These are phyloP conservation scores for Aricia artaxerxes DNA, from an alignment of 2,888 invertebrate species.

Conservation along the genomic window DNA sequence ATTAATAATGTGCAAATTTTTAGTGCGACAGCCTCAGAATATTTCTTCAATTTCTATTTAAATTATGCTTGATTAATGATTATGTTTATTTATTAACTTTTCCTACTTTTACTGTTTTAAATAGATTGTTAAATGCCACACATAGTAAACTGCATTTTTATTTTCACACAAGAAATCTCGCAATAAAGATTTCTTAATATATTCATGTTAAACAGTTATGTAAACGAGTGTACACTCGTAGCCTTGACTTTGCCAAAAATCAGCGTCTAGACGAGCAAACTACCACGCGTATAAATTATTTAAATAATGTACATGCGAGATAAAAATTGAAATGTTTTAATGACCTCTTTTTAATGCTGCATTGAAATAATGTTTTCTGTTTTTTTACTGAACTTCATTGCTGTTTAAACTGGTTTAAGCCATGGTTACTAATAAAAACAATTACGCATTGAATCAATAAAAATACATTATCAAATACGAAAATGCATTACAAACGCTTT, in stretches of 20 bases:
- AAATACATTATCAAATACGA: too few relatives aligned
- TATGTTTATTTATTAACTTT: too few relatives aligned
- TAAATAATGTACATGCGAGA: slow-evolving; percentile 46
- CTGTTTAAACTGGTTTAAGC: too few relatives aligned
- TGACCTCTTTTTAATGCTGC: neutral
- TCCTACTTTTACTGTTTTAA: too few relatives aligned
- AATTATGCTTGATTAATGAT: too few relatives aligned
- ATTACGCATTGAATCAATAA: too few relatives aligned
- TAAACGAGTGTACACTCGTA: slow-evolving; percentile 40
- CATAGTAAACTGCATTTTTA: neutral
- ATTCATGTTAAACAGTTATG: slow-evolving; percentile 25
- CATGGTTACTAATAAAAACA: too few relatives aligned
- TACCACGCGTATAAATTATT: slow-evolving; percentile 60
- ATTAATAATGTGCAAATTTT: too few relatives aligned
- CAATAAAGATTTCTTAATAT: neutral
- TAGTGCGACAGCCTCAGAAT: neutral
- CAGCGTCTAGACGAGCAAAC: slow-evolving; percentile 60
- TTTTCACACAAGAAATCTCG: neutral
- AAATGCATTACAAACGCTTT: too few relatives aligned
- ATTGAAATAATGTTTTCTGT: too few relatives aligned
- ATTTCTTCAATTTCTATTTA: too few relatives aligned
- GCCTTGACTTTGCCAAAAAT: slow-evolving; percentile 69
- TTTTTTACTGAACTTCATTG: too few relatives aligned
- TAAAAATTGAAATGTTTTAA: slow-evolving; percentile 30
- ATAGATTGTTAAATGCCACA: neutral